phyloP scores from a whole-genome alignment of 2,888 invertebrate genomes.

The Alitta virens region DNA sequence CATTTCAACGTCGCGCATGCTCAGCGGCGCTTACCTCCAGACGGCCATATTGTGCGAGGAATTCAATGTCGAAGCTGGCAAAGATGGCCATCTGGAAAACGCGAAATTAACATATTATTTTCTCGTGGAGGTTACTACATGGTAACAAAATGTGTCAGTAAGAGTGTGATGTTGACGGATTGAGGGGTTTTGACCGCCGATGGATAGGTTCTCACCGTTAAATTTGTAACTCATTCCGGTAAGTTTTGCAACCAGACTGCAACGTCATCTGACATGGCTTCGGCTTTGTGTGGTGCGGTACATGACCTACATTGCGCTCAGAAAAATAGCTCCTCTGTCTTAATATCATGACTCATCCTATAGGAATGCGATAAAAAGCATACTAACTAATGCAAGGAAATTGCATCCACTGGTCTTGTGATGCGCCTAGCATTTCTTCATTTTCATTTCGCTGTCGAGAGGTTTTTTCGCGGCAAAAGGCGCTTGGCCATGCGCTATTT shows the following conservation, averaged over 20 bases:
- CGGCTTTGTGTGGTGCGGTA: constrained; percentile 4
- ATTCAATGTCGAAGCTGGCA: constrained; percentile 1
- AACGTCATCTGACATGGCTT: constrained; percentile 4
- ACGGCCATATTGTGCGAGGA: constrained; percentile 17
- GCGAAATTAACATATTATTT: constrained; percentile 8
- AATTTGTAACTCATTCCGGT: constrained; percentile 32
- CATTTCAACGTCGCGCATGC: constrained; percentile 5
- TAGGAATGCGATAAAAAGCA: no score
- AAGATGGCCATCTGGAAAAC: constrained; percentile 10
- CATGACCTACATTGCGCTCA: constrained; percentile 8
- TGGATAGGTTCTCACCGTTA: constrained; percentile 34
- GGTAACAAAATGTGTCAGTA: constrained; percentile 29
- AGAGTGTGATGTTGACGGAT: constrained; percentile 28
- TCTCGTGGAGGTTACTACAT: neutral
- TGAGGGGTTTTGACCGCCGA: constrained; percentile 41
- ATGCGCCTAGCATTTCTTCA: no score
- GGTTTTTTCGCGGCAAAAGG: no score
- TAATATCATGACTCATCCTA: no score
- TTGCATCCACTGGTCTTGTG: no score
- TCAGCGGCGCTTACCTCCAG: neutral
- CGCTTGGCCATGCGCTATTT: no score
- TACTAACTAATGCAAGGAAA: no score
- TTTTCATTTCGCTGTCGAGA: no score
- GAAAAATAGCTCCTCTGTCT: no score
- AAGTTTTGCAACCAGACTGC: constrained; percentile 4